A percentile compares a stretch with the other conserved stretches of the same genome.
Evolutionary conservation across 2,888 invertebrate genomes (phyloP).

Genomic region (Epirrhoe tristata): DNA sequence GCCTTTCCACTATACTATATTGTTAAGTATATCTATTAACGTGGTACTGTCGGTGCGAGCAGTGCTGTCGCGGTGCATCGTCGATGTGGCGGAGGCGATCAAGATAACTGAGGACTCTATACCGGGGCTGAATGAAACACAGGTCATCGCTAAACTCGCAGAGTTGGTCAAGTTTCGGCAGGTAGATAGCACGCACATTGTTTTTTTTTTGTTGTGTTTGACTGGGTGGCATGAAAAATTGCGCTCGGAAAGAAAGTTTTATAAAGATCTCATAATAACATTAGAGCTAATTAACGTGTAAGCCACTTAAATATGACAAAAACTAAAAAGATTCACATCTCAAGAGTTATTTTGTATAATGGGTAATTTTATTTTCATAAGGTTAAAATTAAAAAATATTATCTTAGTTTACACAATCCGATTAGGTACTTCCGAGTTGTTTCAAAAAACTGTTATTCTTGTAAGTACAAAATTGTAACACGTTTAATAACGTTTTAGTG

Average conservation of each 20-base stretch:
- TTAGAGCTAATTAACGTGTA: background rate
- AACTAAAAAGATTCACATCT: too few species aligned
- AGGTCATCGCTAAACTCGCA: conserved; percentile 60
- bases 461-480: background rate
- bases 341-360: too few species aligned
- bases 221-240: conserved; percentile 12
- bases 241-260: background rate
- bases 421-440: background rate
- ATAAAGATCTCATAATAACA: background rate
- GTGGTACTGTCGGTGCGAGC: conserved; percentile 54
- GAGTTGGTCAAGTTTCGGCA: conserved; percentile 65
- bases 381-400: too few species aligned
- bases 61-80: conserved; percentile 76
- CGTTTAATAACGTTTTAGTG: background rate
- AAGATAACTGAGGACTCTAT: conserved; percentile 37
- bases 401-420: too few species aligned
- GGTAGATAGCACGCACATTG: conserved; percentile 59
- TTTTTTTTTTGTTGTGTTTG: conserved; percentile 12
- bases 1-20: conserved; percentile 32
- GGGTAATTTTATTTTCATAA: too few species aligned
- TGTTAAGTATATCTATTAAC: conserved; percentile 35
- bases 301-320: too few species aligned
- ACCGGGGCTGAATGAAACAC: conserved; percentile 48
- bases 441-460: background rate
- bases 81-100: conserved; percentile 62